phyloP scores from a whole-genome alignment of 2,797 vertebrate genomes.

The Sebastes melanostomus region DNA sequence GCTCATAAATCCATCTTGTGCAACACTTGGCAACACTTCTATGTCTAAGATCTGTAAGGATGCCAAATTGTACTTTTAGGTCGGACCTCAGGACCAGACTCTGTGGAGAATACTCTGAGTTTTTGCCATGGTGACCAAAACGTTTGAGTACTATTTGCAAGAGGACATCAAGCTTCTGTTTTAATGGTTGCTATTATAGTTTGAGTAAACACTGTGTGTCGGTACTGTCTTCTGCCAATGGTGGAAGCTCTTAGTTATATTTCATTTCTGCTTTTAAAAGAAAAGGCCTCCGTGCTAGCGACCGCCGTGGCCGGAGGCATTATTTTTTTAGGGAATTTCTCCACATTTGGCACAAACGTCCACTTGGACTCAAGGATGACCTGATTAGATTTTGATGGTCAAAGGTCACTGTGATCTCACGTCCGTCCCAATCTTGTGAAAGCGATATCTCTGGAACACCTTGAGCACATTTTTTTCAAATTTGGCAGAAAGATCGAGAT shows the following conservation, averaged over 20 bases:
- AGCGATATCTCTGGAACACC: background rate
- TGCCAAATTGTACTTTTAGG: constrained; percentile 10
- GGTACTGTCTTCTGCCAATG: background rate
- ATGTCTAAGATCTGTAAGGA: background rate
- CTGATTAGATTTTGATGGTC: background rate
- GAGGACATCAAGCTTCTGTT: constrained; percentile 34
- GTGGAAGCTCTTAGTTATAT: background rate
- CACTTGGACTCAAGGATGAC: no score
- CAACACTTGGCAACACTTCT: background rate
- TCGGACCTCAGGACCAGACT: constrained; percentile 3
- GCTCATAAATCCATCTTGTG: constrained; percentile 10
- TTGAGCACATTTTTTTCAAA: background rate
- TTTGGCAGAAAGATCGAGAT: background rate
- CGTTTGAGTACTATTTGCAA: background rate
- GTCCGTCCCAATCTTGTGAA: background rate
- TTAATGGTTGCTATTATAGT: background rate
- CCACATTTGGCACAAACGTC: no score
- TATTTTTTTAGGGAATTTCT: no score
- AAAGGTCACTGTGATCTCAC: background rate
- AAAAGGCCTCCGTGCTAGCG: background rate
- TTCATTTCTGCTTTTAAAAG: background rate
- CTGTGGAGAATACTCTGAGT: background rate
- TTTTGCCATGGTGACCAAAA: constrained; percentile 22
- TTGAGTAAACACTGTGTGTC: background rate
- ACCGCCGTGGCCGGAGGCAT: no score